These are phyloP conservation scores for Microcebus jonahi DNA, from an alignment of 2,113 vertebrate genomes.

Conservation along the genomic window DNA sequence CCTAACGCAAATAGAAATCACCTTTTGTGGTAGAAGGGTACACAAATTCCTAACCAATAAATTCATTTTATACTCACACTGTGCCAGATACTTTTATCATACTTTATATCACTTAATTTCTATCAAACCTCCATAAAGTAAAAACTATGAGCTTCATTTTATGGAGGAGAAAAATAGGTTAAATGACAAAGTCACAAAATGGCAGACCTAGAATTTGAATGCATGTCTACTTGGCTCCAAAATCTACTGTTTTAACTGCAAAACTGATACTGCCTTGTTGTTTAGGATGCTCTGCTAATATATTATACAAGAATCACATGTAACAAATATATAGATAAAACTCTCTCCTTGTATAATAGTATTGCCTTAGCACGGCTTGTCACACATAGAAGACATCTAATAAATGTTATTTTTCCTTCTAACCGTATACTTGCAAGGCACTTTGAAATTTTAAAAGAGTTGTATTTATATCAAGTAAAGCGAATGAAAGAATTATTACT, in stretches of 20 bases:
- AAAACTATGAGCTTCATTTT: slow-evolving; percentile 5
- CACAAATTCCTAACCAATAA: not conserved
- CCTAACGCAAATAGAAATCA: slow-evolving; percentile 43
- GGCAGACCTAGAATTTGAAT: not conserved
- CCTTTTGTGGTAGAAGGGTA: not conserved
- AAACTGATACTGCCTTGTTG: not conserved
- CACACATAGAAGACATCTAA: not conserved
- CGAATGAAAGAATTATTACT: not conserved
- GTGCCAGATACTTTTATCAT: not conserved
- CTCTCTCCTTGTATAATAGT: not conserved
- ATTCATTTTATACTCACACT: not conserved
- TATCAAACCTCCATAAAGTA: not conserved
- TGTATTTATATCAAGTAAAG: not conserved
- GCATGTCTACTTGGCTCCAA: not conserved
- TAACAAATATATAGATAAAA: not conserved
- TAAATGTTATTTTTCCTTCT: not conserved
- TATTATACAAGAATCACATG: not conserved
- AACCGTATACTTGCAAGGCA: not conserved
- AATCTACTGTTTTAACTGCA: not conserved
- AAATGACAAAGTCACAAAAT: not conserved
- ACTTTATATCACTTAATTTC: not conserved
- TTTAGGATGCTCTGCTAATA: not conserved
- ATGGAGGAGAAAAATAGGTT: not conserved
- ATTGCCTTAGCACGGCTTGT: not conserved
- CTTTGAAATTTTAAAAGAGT: not conserved